phyloP scores from a whole-genome alignment of 2,797 vertebrate genomes.

The Salarias fasciatus region DNA sequence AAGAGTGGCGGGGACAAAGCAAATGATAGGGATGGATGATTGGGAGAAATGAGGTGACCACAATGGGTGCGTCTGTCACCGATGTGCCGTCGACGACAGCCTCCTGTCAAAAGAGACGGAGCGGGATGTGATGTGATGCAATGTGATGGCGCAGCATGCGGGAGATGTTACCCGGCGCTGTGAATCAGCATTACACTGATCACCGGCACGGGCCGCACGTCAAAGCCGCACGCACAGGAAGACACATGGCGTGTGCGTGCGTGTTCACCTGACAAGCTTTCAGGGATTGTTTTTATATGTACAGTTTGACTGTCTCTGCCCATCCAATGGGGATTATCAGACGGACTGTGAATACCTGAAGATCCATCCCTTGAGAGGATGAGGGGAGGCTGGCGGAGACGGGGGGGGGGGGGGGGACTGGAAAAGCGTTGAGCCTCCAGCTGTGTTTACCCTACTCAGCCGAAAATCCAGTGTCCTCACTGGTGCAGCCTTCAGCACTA shows the following conservation, averaged over 20 bases:
- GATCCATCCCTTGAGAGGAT: constrained; percentile 33
- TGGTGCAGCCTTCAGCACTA: constrained; percentile 42
- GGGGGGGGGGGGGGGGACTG: background rate
- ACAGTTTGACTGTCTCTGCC: too few species aligned
- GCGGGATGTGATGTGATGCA: constrained; percentile 56
- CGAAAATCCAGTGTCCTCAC: constrained; percentile 45
- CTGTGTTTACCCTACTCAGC: constrained; percentile 58
- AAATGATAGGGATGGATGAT: constrained; percentile 45
- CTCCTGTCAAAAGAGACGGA: constrained; percentile 46
- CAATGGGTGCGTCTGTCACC: constrained; percentile 30
- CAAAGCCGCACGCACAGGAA: constrained; percentile 4
- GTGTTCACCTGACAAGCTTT: constrained; percentile 26
- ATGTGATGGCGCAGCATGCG: constrained; percentile 39
- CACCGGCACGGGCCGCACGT: background rate
- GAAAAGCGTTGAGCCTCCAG: constrained; percentile 33
- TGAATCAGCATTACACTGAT: constrained; percentile 41
- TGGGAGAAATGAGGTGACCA: constrained; percentile 32
- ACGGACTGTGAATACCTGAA: constrained; percentile 36
- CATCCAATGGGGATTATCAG: constrained; percentile 30
- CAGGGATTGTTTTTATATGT: constrained; percentile 26
- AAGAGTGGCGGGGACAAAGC: constrained; percentile 39
- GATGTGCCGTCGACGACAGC: constrained; percentile 33
- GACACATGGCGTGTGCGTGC: background rate
- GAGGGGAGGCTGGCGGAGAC: constrained; percentile 1
- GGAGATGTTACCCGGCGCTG: too few species aligned